Evolutionary conservation across 2,888 invertebrate species (phyloP), one percentile per base, ranked within the genome.

Genomic region (Parapristionchus giblindavisi): DNA sequence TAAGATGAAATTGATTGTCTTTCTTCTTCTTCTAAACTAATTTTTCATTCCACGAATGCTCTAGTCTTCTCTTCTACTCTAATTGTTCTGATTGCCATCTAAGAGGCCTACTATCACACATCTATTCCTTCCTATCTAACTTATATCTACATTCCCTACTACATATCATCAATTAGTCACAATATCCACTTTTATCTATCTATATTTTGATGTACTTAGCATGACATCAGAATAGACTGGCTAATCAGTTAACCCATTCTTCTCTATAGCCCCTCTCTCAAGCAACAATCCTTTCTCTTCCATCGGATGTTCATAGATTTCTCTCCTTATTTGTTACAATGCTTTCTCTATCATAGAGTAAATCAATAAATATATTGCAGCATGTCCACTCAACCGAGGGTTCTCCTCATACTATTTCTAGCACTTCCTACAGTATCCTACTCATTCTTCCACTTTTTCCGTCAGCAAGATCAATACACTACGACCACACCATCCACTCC

Each of bases 321-420:
- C 14, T 29, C 14, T 29, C 21, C 17, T 21, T 27, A 8, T 11
- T 21, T 21, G n/a, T 27, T 27, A 54, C 32, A 14, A 14, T 56
- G 17, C 14, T 24, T n/a, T 21, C 54, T 24, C 24, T 11, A 8
- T 54, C 21, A 51, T n/a, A n/a, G 51, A n/a, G 24, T 6, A 51
- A 21, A 11, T 58, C 58, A 3, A 24, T 24, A 8, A n/a, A 34
- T 2, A 2, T n/a, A n/a, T 68, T 48, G 29, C 68, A 68, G 68
- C 36, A 68, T 68, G 68, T 51, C 24, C 21, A 52, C 68, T 68
- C 68, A 68, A 68, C 43, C 68, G 29, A 68, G 68, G 68, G 68
- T 68, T 24, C 51, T 68, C n/a, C 34, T 68, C 29, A 32, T 68
- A 34, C 68, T 68, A 24, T 52, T 68, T 6, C 40, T 68, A 27